Conservation (phyloP, 2,888 invertebrate species). For the Orchesella flavescens region DNA sequence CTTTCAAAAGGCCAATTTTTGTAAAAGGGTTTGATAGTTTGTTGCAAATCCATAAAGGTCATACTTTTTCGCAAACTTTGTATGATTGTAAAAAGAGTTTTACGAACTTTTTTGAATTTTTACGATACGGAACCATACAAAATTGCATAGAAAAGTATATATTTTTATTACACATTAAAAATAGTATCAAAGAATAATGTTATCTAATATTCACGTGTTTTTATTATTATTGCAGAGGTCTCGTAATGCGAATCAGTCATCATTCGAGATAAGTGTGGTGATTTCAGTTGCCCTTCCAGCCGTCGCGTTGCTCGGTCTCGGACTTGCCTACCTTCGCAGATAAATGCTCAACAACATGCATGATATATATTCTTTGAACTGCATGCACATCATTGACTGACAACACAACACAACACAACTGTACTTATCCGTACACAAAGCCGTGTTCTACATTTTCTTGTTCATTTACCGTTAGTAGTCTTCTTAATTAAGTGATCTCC, state of each 20-base stretch:
- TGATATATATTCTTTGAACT: background rate
- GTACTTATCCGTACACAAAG: background rate
- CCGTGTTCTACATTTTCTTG: too few relatives aligned
- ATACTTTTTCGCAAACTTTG: slow-evolving; percentile 32
- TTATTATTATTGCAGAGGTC: slow-evolving; percentile 24
- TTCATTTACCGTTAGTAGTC: too few relatives aligned
- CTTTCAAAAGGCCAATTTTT: slow-evolving; percentile 19
- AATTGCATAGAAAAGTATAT: too few relatives aligned
- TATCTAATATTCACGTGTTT: too few relatives aligned
- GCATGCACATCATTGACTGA: background rate
- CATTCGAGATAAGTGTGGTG: slow-evolving; percentile 42
- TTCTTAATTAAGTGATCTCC: too few relatives aligned
- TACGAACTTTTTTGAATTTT: too few relatives aligned
- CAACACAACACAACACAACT: background rate
- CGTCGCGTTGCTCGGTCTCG: slow-evolving; percentile 51
- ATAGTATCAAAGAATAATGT: too few relatives aligned
- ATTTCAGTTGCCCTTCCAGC: slow-evolving; percentile 55
- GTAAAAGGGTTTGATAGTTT: slow-evolving; percentile 12
- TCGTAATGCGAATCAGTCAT: slow-evolving; percentile 32
- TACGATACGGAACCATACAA: too few relatives aligned
- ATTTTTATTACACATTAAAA: too few relatives aligned
- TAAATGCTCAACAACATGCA: background rate
- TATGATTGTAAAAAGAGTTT: slow-evolving; percentile 9
- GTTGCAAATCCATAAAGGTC: slow-evolving; percentile 9
- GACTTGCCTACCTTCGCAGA: slow-evolving; percentile 49